Conservation (phyloP, 2,888 invertebrate species). For the Drosophila mulleri region DNA sequence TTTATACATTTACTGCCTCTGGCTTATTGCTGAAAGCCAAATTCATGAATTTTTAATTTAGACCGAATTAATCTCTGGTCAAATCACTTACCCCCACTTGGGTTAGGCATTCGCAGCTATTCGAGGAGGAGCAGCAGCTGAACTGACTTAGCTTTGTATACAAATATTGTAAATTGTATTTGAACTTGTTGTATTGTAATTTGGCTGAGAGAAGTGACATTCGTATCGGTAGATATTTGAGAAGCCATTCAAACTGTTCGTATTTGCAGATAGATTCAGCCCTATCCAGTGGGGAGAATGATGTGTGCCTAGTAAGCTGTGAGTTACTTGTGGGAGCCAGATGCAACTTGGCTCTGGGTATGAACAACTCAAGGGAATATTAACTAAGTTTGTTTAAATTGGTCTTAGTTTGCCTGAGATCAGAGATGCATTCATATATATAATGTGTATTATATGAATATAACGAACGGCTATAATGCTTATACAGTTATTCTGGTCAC, state of each 20-base stretch:
- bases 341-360: no score
- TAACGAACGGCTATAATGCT: no score
- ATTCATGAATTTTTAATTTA: slow-evolving; percentile 3
- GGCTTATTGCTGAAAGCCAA: not conserved
- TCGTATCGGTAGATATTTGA: not conserved
- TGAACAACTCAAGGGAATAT: no score
- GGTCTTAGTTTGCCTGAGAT: no score
- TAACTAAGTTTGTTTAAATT: no score
- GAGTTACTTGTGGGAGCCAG: not conserved
- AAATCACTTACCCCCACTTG: slow-evolving; percentile 6
- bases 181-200: not conserved
- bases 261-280: not conserved
- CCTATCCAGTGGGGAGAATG: not conserved
- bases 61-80: slow-evolving; percentile 1
- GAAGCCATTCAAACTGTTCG: not conserved
- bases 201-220: not conserved
- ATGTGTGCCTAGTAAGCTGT: not conserved
- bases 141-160: not conserved
- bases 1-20: not conserved
- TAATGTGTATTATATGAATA: no score
- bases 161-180: slow-evolving; percentile 1
- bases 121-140: not conserved
- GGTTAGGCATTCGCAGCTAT: not conserved
- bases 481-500: no score
- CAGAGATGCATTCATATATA: no score